These are phyloP conservation scores for Andrena chrysosceles DNA, from an alignment of 2,888 invertebrate genomes.

Conservation along the genomic window DNA sequence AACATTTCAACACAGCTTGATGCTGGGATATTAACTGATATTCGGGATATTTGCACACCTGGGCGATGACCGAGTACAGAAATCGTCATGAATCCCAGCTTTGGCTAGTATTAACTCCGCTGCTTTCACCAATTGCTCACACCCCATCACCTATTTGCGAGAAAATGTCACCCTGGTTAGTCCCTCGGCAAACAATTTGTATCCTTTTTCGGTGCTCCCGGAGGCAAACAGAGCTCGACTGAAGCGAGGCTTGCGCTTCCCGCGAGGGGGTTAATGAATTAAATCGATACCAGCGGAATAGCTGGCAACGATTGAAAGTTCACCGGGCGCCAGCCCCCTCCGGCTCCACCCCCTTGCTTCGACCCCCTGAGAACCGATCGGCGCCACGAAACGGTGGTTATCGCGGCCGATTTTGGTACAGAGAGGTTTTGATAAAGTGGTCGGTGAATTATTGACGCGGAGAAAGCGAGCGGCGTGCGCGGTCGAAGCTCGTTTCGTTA, in stretches of 20 bases:
- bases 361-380: slow-evolving; percentile 15
- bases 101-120: not conserved
- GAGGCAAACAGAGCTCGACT: not conserved
- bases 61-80: too few species aligned
- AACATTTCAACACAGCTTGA: not conserved
- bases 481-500: slow-evolving; percentile 28
- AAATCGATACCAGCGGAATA: slow-evolving; percentile 36
- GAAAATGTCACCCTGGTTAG: not conserved
- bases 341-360: not conserved
- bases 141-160: too few species aligned
- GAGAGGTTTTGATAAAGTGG: slow-evolving; percentile 55
- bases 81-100: not conserved
- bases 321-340: slow-evolving; percentile 7
- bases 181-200: slow-evolving; percentile 7
- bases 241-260: slow-evolving; percentile 24
- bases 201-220: not conserved
- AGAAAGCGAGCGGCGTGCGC: slow-evolving; percentile 17
- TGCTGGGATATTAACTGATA: not conserved
- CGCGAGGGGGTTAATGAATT: slow-evolving; percentile 60
- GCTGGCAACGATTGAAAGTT: slow-evolving; percentile 45
- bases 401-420: slow-evolving; percentile 40
- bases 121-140: too few species aligned
- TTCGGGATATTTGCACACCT: not conserved
- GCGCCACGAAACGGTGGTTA: slow-evolving; percentile 36
- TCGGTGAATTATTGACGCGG: slow-evolving; percentile 41